Base-by-base conservation (phyloP, 1,140 invertebrate genomes). In the Drosophila lowei region DNA sequence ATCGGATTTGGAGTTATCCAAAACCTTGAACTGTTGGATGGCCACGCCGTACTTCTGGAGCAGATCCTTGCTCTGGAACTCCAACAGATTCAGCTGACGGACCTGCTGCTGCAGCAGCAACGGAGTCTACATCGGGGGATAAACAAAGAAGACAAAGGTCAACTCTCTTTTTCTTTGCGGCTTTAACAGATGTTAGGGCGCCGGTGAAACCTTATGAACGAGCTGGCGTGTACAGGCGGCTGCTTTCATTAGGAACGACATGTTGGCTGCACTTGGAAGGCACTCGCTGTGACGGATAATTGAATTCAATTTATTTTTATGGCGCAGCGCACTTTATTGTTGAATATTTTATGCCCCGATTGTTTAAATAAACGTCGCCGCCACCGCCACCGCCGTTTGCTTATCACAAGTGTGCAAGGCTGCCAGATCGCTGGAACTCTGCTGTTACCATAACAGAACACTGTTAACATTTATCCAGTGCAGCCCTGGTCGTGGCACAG, bases 51-150 rank as follows among this genome's bases (percentile, higher is more conserved):
- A 94, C 83, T 98, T 95, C 67, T 95, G 93, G 60, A 99, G 93
- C 3, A 99, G 92, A 83, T 97, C 94, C 93, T 99, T 99, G 89
- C 98, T 99, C 91, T 99, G 98, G 92, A 98, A 99, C 93, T 99
- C 99, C 79, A 99, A 94, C 6, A 99, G 93, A 93, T 99, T 99
- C 49, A 99, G 93, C 88, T 94, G 92, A 64, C 97, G 92, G 25
- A 91, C 68, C 34, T 89, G 88, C 47, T 84, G 81, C 62, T 89
- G 79, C 49, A 68, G 41, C 28, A 3, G 8, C 7, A 23, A 16
- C 6, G 76, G 50, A 11, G 47, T 21, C 76, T 78, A 8, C 13
- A 56, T 13, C 56, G 13, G 1, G 28, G 2, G 21, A 66, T 60
- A 81, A 77, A 81, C 58, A 72, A 72, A 72, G 70, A 60, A 75